A percentile compares a stretch with the other conserved stretches of the same genome.
phyloP scores from a whole-genome alignment of 2,888 invertebrate species.

The Drymonia ruficornis region DNA sequence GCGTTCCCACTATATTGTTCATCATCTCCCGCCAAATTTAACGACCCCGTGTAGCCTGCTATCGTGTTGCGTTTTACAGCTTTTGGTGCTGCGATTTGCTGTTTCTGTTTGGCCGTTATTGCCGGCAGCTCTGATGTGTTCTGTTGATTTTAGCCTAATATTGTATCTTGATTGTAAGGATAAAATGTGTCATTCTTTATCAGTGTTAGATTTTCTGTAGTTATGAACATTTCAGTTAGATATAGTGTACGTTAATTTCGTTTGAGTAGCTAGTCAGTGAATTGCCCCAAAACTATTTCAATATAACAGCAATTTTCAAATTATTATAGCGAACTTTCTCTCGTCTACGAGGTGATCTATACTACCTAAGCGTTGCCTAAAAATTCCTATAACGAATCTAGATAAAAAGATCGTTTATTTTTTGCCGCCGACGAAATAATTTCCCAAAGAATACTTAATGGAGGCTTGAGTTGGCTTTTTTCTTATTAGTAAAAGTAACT shows the following conservation, averaged over 20 bases:
- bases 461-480: slow-evolving; percentile 15
- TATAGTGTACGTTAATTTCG: no score
- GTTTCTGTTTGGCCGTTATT: slow-evolving; percentile 6
- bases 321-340: no score
- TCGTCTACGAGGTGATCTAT: no score
- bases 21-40: slow-evolving; percentile 30
- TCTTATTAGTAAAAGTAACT: slow-evolving; percentile 9
- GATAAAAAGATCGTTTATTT: slow-evolving; percentile 26
- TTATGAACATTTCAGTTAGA: no score
- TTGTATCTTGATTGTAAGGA: background rate
- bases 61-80: slow-evolving; percentile 21
- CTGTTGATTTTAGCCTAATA: background rate
- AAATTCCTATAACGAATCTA: slow-evolving; percentile 16
- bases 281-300: no score
- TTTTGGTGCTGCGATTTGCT: background rate
- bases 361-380: background rate
- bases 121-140: background rate
- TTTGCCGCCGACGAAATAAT: slow-evolving; percentile 22
- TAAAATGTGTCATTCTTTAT: no score
- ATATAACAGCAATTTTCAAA: no score
- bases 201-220: no score
- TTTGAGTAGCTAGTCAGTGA: no score
- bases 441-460: slow-evolving; percentile 25
- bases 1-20: slow-evolving; percentile 37
- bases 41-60: slow-evolving; percentile 22